Percentiles rank a stretch among this genome's conserved stretches.
phyloP scores from a whole-genome alignment of 2,113 vertebrate genomes.

The Epinephelus fuscoguttatus region DNA sequence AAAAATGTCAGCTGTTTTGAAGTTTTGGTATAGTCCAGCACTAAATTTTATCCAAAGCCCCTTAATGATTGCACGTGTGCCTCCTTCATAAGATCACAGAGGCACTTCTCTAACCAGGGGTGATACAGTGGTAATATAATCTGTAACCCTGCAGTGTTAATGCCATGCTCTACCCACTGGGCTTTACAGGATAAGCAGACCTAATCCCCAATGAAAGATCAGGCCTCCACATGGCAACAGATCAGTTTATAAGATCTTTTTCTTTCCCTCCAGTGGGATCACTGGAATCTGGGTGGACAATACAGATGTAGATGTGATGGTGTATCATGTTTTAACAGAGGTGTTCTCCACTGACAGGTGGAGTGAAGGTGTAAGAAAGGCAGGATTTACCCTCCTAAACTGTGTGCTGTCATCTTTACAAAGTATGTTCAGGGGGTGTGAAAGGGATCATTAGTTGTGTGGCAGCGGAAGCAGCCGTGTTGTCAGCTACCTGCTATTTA shows the following conservation, averaged over 20 bases:
- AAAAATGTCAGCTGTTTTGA: neutral
- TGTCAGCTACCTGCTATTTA: conserved; percentile 87
- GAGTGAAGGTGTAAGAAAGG: conserved; percentile 70
- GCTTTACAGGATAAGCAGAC: conserved; percentile 20
- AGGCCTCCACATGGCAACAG: conserved; percentile 21
- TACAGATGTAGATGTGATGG: conserved; percentile 40
- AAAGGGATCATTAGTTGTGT: conserved; percentile 85
- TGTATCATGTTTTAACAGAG: conserved; percentile 56
- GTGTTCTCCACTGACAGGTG: conserved; percentile 63
- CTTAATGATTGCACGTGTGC: neutral
- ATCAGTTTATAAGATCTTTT: conserved; percentile 9
- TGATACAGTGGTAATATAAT: conserved; percentile 22
- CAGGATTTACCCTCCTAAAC: conserved; percentile 78
- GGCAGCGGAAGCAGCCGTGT: conserved; percentile 77
- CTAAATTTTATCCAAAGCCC: neutral
- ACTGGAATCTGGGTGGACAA: neutral
- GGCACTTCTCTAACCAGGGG: neutral
- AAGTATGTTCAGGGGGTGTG: conserved; percentile 81
- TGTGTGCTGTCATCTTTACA: conserved; percentile 82
- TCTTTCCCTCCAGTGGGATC: neutral
- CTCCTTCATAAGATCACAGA: neutral
- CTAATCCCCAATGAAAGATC: conserved; percentile 47
- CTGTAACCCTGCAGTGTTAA: conserved; percentile 30
- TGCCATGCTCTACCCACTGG: conserved; percentile 9
- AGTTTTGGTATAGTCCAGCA: neutral